phyloP scores from a whole-genome alignment of 2,113 vertebrate genomes.

The Hydropotes inermis region DNA sequence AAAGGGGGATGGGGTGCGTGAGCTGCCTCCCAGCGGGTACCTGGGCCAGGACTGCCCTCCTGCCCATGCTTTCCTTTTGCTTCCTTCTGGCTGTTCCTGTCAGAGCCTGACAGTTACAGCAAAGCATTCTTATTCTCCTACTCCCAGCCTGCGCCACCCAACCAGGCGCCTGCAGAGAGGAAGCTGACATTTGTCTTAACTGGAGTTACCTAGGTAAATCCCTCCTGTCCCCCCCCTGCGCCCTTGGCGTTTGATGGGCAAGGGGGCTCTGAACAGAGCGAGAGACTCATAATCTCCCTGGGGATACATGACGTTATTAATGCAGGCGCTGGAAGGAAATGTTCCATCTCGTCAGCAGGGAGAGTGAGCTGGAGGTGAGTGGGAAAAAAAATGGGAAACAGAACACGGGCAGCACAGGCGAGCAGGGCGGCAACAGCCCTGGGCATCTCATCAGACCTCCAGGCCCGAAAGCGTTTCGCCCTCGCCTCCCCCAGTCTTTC shows the following conservation, averaged over 20 bases:
- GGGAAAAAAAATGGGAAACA: not conserved
- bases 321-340: not conserved
- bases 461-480: not conserved
- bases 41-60: not conserved
- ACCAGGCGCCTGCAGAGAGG: not conserved
- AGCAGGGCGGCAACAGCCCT: not conserved
- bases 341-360: not conserved
- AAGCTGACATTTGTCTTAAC: slow-evolving; percentile 66
- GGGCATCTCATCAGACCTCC: not conserved
- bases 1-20: fast-evolving
- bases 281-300: not conserved
- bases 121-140: not conserved
- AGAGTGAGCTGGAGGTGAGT: not conserved
- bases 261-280: slow-evolving; percentile 10
- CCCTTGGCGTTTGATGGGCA: not conserved
- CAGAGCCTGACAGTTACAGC: slow-evolving; percentile 25
- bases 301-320: slow-evolving; percentile 23
- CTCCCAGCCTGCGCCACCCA: not conserved
- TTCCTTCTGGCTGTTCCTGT: slow-evolving; percentile 19
- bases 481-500: not conserved
- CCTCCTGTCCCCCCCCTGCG: fast-evolving
- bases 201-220: slow-evolving; percentile 62
- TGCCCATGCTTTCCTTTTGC: not conserved
- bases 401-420: not conserved
- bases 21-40: not conserved